These are phyloP conservation scores for Cydia fagiglandana DNA, from an alignment of 1,140 invertebrate species.

Conservation along the genomic window DNA sequence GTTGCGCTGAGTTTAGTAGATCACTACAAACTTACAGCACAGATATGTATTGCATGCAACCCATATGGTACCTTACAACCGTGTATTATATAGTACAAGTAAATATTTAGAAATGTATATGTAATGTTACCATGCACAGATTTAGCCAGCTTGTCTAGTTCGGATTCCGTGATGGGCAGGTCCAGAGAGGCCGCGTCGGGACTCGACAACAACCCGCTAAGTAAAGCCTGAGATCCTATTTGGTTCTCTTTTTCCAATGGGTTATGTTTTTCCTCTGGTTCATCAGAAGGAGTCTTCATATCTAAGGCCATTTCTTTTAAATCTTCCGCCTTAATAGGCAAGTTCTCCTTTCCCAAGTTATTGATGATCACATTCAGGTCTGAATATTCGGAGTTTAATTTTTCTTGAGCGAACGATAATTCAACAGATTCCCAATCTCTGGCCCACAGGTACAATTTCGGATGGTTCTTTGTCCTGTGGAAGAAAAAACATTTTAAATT, in stretches of 20 bases:
- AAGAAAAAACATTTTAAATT: conserved; percentile 37
- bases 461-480: conserved; percentile 86
- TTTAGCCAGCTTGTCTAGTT: conserved; percentile 65
- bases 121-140: conserved; percentile 61
- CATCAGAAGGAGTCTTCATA: conserved; percentile 37
- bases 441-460: conserved; percentile 91
- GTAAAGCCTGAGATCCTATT: conserved; percentile 39
- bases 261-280: conserved; percentile 43
- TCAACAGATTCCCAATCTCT: conserved; percentile 87
- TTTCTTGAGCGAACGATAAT: conserved; percentile 52
- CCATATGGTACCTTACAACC: too few species aligned
- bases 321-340: conserved; percentile 49
- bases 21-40: too few species aligned
- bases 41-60: too few species aligned
- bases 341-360: conserved; percentile 61
- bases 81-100: too few species aligned
- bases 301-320: conserved; percentile 48
- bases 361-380: conserved; percentile 64
- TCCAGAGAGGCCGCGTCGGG: conserved; percentile 61
- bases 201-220: conserved; percentile 57
- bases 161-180: conserved; percentile 63
- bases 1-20: too few species aligned
- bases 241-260: conserved; percentile 34
- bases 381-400: conserved; percentile 59
- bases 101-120: too few species aligned